Evolutionary conservation across 1,140 invertebrate species (phyloP).

Genomic region (Diploscapter pachys): DNA sequence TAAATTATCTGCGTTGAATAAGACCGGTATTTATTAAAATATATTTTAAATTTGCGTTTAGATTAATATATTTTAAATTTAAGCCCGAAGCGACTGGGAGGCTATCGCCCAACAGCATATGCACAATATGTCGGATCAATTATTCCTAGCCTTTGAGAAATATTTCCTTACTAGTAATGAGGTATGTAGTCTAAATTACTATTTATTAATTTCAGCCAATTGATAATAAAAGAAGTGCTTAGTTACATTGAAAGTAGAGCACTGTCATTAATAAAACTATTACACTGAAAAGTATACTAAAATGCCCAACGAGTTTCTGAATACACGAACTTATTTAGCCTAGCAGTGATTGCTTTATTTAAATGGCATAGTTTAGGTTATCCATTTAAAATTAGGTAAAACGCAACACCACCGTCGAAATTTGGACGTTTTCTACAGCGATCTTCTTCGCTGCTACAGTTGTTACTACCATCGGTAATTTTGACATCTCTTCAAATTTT

Average conservation of each 20-base stretch:
- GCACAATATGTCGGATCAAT: conserved; percentile 57
- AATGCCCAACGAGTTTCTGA: too few relatives aligned
- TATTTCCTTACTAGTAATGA: conserved; percentile 53
- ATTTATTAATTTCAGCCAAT: too few relatives aligned
- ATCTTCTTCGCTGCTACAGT: conserved; percentile 59
- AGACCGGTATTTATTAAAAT: conserved; percentile 9
- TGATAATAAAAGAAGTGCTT: too few relatives aligned
- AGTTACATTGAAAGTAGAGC: too few relatives aligned
- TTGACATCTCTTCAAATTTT: background rate
- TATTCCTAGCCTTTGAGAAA: conserved; percentile 57
- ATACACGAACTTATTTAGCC: too few relatives aligned
- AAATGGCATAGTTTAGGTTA: too few relatives aligned
- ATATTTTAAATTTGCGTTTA: conserved; percentile 23
- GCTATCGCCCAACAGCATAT: conserved; percentile 47
- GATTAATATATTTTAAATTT: background rate
- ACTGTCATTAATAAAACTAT: too few relatives aligned
- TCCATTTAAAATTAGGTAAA: conserved; percentile 34
- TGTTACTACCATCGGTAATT: conserved; percentile 48
- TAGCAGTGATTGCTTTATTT: too few relatives aligned
- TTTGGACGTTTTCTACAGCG: conserved; percentile 59
- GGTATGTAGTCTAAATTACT: background rate
- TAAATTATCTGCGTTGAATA: conserved; percentile 43
- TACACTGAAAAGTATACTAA: too few relatives aligned
- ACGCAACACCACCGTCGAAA: conserved; percentile 49
- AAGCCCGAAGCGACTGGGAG: conserved; percentile 26